phyloP scores from a whole-genome alignment of 1,140 invertebrate genomes.

The Atta colombica region DNA sequence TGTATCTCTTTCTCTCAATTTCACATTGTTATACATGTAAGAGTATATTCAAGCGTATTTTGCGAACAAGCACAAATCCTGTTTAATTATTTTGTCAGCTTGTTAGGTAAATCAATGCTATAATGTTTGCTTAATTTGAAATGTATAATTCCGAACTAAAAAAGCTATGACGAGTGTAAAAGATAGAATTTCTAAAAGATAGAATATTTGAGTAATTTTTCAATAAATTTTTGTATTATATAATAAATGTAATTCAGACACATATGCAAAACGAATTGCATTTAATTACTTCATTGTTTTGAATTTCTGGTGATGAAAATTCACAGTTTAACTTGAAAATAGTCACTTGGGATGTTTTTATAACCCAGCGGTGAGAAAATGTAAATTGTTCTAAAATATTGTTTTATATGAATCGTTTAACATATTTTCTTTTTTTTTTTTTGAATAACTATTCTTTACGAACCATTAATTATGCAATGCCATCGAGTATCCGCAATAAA shows the following conservation, averaged over 20 bases:
- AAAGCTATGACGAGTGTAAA: background rate
- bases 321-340: background rate
- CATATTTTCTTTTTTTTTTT: too few relatives aligned
- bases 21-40: constrained; percentile 5
- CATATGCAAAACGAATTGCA: background rate
- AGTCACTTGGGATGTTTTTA: too few relatives aligned
- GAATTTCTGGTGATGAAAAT: background rate
- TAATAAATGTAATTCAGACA: too few relatives aligned
- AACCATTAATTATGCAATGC: too few relatives aligned
- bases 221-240: background rate
- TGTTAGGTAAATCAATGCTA: background rate
- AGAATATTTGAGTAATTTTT: background rate
- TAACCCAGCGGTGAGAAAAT: too few relatives aligned
- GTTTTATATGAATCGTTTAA: too few relatives aligned
- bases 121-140: background rate
- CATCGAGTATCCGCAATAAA: too few relatives aligned
- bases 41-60: constrained; percentile 6
- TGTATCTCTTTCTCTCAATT: background rate
- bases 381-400: too few relatives aligned
- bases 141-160: background rate
- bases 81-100: constrained; percentile 13
- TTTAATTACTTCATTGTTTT: background rate
- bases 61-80: background rate
- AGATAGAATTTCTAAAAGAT: background rate
- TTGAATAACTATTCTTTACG: too few relatives aligned